Base-by-base conservation (phyloP, 2,113 vertebrate species). In the Hemiprocne comata region DNA sequence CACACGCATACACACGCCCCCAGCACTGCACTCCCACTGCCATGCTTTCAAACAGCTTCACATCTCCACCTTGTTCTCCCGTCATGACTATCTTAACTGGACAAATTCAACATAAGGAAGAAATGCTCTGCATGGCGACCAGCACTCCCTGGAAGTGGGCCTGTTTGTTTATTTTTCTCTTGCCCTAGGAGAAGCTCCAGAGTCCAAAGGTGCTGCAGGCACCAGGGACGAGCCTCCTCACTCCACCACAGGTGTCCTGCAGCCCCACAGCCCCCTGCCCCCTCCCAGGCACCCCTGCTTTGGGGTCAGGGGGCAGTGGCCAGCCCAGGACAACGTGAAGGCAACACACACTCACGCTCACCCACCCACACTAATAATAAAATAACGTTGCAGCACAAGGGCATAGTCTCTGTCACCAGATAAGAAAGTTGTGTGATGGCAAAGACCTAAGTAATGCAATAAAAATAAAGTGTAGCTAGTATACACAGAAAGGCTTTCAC, bases 381-480 rank as follows among this genome's bases (percentile, higher is more conserved):
- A 97, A 97, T 96, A 97, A 94, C 51, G 11, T 96, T 97, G 95
- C 95, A 97, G 94, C 96, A 97, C 93, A 81, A 96, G 96, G 96
- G 96, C 95, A 97, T 84, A 93, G 91, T 96, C 95, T 96, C 76
- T 81, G 90, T 93, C 94, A 96, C 94, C 95, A 84, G 83, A 61
- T 95, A 92, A 95, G 89, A 93, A 96, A 97, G 89, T 97, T 18
- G 69, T 96, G 91, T 96, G 97, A 97, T 96, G 97, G 98, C 98
- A 98, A 98, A 97, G 96, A 95, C 97, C 89, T 88, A 94, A 97
- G 97, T 97, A 97, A 98, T 93, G 97, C 97, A 98, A 97, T 96
- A 94, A 97, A 95, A 97, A 97, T 93, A 97, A 97, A 96, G 96
- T 96, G 96, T 93, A 97, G 94, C 96, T 96, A 94, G 93, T 95